Evolutionary conservation across 1,140 invertebrate species (phyloP).

Genomic region (Nephotettix cincticeps): DNA sequence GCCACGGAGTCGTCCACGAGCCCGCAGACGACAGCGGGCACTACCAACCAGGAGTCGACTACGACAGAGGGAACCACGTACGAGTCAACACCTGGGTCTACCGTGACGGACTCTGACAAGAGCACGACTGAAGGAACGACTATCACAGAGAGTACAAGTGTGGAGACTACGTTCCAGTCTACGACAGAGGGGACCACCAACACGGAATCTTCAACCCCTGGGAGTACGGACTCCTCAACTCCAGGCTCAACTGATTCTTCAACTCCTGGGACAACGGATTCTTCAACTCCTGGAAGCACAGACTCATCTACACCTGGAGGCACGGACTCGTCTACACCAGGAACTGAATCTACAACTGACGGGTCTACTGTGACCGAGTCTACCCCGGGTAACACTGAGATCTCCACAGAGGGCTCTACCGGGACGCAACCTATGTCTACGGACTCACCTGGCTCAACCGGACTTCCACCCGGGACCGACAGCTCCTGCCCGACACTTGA

Average conservation of each 20-base stretch:
- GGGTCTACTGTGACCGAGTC: constrained; percentile 4
- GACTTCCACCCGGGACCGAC: constrained; percentile 45
- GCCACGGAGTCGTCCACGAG: constrained; percentile 9
- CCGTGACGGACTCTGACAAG: neutral
- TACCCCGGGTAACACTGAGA: neutral
- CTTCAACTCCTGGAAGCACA: constrained; percentile 16
- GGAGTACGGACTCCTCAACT: neutral
- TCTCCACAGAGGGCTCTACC: constrained; percentile 26
- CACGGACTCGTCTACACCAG: constrained; percentile 24
- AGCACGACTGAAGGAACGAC: constrained; percentile 16
- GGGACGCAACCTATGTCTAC: constrained; percentile 35
- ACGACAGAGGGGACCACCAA: constrained; percentile 27
- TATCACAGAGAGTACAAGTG: constrained; percentile 1
- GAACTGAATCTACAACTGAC: constrained; percentile 14
- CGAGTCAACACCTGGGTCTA: neutral
- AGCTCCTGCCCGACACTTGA: constrained; percentile 36
- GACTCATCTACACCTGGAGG: constrained; percentile 30
- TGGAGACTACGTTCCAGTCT: neutral
- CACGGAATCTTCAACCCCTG: constrained; percentile 28
- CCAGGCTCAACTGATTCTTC: neutral
- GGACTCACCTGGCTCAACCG: constrained; percentile 31
- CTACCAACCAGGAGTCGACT: neutral
- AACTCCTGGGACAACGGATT: constrained; percentile 15
- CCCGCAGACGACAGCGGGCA: constrained; percentile 9
- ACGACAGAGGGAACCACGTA: neutral